Evolutionary conservation across 2,113 vertebrate species (phyloP).

Genomic region (Junco hyemalis): DNA sequence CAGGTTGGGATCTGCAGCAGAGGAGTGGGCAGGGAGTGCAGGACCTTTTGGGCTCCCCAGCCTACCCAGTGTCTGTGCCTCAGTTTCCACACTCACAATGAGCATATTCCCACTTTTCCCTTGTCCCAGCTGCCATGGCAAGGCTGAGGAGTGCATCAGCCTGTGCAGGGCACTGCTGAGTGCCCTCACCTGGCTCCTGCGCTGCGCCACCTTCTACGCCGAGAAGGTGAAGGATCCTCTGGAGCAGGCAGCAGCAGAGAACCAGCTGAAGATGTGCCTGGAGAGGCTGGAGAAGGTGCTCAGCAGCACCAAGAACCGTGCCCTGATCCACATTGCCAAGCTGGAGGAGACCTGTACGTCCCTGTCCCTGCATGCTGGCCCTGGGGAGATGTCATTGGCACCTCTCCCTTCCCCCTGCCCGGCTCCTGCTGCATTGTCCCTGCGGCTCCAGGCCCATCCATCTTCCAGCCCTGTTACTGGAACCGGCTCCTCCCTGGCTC

Average conservation of each 20-base stretch:
- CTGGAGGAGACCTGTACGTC: conserved; percentile 89
- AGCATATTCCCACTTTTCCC: neutral
- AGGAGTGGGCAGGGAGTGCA: rapidly evolving
- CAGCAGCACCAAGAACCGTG: conserved; percentile 88
- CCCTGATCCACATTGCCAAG: conserved; percentile 92
- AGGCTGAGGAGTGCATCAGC: conserved; percentile 94
- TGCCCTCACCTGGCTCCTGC: conserved; percentile 90
- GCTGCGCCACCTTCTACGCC: conserved; percentile 85
- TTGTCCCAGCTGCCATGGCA: conserved; percentile 87
- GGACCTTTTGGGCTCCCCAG: neutral
- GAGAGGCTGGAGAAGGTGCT: conserved; percentile 84
- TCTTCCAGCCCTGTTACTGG: conserved; percentile 42
- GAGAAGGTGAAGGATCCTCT: conserved; percentile 84
- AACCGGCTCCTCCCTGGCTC: conserved; percentile 19
- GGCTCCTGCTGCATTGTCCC: conserved; percentile 31
- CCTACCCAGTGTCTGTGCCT: neutral
- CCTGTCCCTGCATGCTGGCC: neutral
- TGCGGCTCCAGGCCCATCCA: conserved; percentile 27
- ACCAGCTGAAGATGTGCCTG: conserved; percentile 86
- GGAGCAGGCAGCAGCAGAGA: conserved; percentile 73
- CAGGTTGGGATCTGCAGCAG: neutral
- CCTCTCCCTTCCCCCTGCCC: conserved; percentile 42
- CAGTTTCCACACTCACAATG: rapidly evolving
- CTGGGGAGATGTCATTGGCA: neutral
- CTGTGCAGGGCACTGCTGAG: conserved; percentile 90